Evolutionary conservation across 2,888 invertebrate species (phyloP).

Genomic region (Pristionchus exspectatus): DNA sequence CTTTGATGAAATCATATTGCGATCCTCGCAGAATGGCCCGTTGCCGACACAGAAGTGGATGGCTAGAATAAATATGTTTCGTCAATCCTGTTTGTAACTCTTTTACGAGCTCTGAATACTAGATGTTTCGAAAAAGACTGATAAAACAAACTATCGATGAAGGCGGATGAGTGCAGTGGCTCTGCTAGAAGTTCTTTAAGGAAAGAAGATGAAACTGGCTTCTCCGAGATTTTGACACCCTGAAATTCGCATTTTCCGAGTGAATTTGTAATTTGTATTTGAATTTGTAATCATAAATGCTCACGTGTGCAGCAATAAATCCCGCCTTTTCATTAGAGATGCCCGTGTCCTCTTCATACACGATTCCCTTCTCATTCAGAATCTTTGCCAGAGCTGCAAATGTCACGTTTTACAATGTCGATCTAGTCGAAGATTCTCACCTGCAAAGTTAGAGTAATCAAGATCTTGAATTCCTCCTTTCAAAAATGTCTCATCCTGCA

Average conservation of each 20-base stretch:
- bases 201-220: neutral
- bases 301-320: neutral
- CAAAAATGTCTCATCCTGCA: neutral
- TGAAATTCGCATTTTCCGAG: neutral
- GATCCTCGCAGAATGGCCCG: neutral
- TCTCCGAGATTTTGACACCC: neutral
- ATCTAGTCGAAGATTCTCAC: neutral
- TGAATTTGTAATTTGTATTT: no score
- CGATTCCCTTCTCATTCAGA: conserved; percentile 7
- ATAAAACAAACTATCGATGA: neutral
- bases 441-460: neutral
- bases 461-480: neutral
- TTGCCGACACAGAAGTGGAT: neutral
- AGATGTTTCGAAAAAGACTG: no score
- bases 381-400: neutral
- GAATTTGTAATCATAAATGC: no score
- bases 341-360: neutral
- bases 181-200: neutral
- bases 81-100: no score
- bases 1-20: neutral
- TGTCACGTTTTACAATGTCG: neutral
- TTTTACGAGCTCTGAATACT: no score
- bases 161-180: neutral
- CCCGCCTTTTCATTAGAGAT: neutral
- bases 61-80: neutral